Evolutionary conservation across 2,113 vertebrate genomes (phyloP).

Genomic region (Pedetes capensis): DNA sequence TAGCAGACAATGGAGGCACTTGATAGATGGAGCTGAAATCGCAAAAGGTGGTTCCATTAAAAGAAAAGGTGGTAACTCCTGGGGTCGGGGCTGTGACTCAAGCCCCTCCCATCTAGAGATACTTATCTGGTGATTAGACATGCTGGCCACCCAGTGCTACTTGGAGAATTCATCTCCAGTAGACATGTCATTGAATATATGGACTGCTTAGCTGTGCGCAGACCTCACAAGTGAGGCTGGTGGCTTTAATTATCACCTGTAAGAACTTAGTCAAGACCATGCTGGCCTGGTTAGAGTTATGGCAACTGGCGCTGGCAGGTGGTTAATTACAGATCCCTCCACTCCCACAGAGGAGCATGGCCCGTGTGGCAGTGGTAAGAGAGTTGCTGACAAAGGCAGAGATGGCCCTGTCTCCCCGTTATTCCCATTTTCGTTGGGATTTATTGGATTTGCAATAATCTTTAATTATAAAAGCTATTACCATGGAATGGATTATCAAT

Average conservation of each 20-base stretch:
- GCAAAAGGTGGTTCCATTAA: constrained; percentile 18
- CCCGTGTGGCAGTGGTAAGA: neutral
- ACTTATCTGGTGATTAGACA: neutral
- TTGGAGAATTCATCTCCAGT: neutral
- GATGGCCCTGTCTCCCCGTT: constrained; percentile 2
- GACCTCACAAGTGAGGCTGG: constrained; percentile 5
- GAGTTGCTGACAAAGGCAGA: neutral
- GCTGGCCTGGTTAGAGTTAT: neutral
- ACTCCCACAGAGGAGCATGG: neutral
- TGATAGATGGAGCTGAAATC: constrained; percentile 49
- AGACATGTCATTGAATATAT: accelerated
- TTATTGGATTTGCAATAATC: constrained; percentile 81
- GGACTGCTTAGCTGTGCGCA: neutral
- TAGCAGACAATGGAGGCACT: neutral
- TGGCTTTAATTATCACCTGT: constrained; percentile 37
- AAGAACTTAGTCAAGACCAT: constrained; percentile 23
- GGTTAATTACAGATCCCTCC: constrained; percentile 30
- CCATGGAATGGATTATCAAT: constrained; percentile 78
- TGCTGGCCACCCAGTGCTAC: neutral
- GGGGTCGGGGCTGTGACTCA: constrained; percentile 24
- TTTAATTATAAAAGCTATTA: constrained; percentile 83
- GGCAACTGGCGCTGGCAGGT: neutral
- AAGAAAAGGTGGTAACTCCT: neutral
- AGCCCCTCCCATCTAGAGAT: neutral
- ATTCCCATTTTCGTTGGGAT: constrained; percentile 73